Percentiles rank a stretch among this genome's conserved stretches.
These are phyloP conservation scores for Epinotia ramella DNA, from an alignment of 2,888 invertebrate species.

Conservation along the genomic window DNA sequence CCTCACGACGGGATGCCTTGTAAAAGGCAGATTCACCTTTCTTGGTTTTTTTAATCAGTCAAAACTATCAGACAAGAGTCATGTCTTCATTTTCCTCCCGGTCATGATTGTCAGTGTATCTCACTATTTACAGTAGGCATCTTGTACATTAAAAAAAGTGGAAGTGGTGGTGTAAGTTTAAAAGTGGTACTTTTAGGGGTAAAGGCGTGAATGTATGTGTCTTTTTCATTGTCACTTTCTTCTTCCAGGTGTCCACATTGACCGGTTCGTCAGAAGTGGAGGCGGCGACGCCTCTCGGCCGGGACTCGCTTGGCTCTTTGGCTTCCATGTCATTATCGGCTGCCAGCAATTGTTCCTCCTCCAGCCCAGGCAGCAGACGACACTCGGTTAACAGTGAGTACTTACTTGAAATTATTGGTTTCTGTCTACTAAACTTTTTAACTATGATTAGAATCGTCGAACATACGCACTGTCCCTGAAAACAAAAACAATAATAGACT, in stretches of 20 bases:
- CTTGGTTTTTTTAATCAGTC: too few relatives aligned
- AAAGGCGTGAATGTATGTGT: too few relatives aligned
- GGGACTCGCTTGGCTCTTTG: conserved; percentile 89
- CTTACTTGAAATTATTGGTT: too few relatives aligned
- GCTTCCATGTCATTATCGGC: conserved; percentile 92
- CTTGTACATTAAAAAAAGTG: too few relatives aligned
- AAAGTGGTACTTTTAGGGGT: too few relatives aligned
- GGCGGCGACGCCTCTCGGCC: conserved; percentile 74
- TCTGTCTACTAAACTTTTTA: too few relatives aligned
- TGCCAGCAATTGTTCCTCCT: conserved; percentile 90
- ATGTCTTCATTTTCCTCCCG: too few relatives aligned
- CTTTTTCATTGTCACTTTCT: neutral
- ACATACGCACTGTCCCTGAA: neutral
- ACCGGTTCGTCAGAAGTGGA: conserved; percentile 93
- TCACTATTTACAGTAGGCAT: neutral
- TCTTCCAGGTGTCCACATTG: conserved; percentile 89
- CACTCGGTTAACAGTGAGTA: conserved; percentile 91
- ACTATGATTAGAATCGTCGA: too few relatives aligned
- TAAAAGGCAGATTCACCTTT: too few relatives aligned
- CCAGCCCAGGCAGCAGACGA: conserved; percentile 91
- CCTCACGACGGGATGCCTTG: too few relatives aligned
- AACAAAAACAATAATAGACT: neutral
- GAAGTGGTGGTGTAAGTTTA: too few relatives aligned
- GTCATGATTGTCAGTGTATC: neutral
- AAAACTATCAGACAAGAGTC: too few relatives aligned